These are phyloP conservation scores for Tetragonula carbonaria DNA, from an alignment of 2,888 invertebrate genomes.

Conservation along the genomic window DNA sequence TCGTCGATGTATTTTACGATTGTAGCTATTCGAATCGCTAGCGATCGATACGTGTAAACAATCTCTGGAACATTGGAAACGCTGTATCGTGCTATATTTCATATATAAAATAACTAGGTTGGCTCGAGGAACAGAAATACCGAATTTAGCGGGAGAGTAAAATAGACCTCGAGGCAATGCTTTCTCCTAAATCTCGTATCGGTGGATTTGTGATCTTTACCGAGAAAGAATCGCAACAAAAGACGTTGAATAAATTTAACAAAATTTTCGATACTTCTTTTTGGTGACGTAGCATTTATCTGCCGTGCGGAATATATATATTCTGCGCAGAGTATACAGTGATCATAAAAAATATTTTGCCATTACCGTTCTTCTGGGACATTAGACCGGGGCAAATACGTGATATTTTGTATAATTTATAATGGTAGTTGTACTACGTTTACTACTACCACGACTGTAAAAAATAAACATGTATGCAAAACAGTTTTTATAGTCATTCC, in stretches of 20 bases:
- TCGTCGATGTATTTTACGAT: not conserved
- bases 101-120: not conserved
- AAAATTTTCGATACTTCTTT: not conserved
- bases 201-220: not conserved
- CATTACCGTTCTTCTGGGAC: too few species aligned
- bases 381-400: too few species aligned
- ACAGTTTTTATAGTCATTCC: not conserved
- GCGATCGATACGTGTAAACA: not conserved
- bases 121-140: not conserved
- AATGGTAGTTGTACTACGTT: not conserved
- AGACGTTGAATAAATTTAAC: not conserved
- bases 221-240: not conserved
- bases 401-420: not conserved
- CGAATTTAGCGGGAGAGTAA: not conserved
- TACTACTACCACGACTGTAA: not conserved
- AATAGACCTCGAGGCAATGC: not conserved
- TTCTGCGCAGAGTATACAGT: not conserved
- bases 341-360: not conserved
- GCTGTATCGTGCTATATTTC: not conserved
- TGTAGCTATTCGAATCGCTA: not conserved
- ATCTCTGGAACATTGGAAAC: not conserved
- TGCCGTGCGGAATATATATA: not conserved
- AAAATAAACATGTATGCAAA: not conserved
- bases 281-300: not conserved
- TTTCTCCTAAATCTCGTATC: not conserved